A percentile compares a stretch with the other conserved stretches of the same genome.
Evolutionary conservation across 2,888 invertebrate genomes (phyloP).

Genomic region (Pseudococcus jackbeardsleyi): DNA sequence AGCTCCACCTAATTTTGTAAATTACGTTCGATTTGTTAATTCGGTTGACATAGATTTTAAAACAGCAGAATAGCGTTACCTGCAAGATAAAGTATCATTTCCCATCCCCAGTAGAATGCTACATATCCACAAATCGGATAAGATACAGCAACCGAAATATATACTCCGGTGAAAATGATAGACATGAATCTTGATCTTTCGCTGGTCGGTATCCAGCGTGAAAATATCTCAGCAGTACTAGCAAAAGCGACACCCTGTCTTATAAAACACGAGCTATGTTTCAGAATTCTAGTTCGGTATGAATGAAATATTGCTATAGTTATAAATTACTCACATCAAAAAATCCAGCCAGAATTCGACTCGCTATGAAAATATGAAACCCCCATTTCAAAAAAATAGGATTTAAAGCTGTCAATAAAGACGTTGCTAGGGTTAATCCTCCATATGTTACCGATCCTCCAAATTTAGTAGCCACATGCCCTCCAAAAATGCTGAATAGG

Average conservation of each 20-base stretch:
- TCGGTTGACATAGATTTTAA: no score
- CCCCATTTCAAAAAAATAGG: not conserved
- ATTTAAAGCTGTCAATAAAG: not conserved
- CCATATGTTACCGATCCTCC: not conserved
- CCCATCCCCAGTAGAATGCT: conserved; percentile 20
- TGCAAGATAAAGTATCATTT: conserved; percentile 71
- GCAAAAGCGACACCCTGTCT: conserved; percentile 47
- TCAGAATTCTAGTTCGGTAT: no score
- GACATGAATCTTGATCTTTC: conserved; percentile 50
- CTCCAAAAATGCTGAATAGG: not conserved
- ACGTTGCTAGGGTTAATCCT: not conserved
- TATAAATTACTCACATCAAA: not conserved
- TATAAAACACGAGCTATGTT: not conserved
- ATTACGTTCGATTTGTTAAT: not conserved
- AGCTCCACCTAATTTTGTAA: not conserved
- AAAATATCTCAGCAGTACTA: conserved; percentile 43
- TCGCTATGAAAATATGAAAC: not conserved
- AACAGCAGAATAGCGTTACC: conserved; percentile 70
- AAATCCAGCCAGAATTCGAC: not conserved
- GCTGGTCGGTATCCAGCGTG: conserved; percentile 35
- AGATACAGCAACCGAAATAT: conserved; percentile 1
- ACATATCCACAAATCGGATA: conserved; percentile 51
- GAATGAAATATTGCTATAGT: no score
- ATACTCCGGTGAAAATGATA: conserved; percentile 16
- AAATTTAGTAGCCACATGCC: not conserved